A percentile compares a stretch with the other conserved stretches of the same genome.
phyloP scores from a whole-genome alignment of 2,797 vertebrate genomes.

The Myripristis murdjan region DNA sequence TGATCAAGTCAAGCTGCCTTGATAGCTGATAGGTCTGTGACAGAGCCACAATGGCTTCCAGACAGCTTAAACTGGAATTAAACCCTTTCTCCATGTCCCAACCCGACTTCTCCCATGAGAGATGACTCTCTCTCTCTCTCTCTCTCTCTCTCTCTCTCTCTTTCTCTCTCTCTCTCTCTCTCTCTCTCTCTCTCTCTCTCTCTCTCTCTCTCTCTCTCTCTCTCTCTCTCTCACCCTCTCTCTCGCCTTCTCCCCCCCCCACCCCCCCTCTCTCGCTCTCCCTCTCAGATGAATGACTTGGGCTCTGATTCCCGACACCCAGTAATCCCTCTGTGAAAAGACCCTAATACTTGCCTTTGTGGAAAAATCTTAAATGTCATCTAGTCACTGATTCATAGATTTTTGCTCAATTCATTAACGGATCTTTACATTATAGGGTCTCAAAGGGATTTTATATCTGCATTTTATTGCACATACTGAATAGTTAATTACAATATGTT shows the following conservation, averaged over 20 bases:
- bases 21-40: conserved; percentile 73
- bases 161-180: neutral
- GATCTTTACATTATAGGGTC: conserved; percentile 53
- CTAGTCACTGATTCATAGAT: conserved; percentile 57
- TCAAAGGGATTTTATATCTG: conserved; percentile 29
- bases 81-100: conserved; percentile 56
- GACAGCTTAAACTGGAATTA: conserved; percentile 71
- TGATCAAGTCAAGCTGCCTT: conserved; percentile 73
- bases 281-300: conserved; percentile 66
- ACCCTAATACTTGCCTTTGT: conserved; percentile 42
- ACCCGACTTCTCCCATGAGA: conserved; percentile 53
- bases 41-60: conserved; percentile 68
- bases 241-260: too few species aligned
- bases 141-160: neutral
- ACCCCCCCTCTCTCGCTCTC: too few species aligned
- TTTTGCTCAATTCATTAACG: conserved; percentile 56
- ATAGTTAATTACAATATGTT: conserved; percentile 31
- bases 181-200: neutral
- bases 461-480: conserved; percentile 13
- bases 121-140: conserved; percentile 42
- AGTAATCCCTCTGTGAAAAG: conserved; percentile 71
- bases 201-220: too few species aligned
- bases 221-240: too few species aligned
- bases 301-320: conserved; percentile 62
- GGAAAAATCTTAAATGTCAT: conserved; percentile 59